Evolutionary conservation across 2,797 vertebrate genomes (phyloP).

Genomic region (Sebastes taczanowskii): DNA sequence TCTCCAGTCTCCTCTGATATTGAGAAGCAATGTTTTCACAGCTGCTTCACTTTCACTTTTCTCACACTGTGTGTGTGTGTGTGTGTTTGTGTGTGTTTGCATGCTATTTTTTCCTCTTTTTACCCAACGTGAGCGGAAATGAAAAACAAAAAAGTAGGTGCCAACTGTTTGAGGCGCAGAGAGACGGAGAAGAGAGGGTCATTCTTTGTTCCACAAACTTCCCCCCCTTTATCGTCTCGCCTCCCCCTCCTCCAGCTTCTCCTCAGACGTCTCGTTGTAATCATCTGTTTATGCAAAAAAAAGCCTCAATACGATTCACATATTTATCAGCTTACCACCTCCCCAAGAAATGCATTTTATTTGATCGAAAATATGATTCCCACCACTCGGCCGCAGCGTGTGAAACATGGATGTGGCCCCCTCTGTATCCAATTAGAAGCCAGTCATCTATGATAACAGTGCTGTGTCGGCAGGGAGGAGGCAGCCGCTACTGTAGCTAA

Average conservation of each 20-base stretch:
- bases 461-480: slow-evolving; percentile 45
- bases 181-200: slow-evolving; percentile 23
- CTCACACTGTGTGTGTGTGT: slow-evolving; percentile 2
- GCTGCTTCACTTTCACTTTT: slow-evolving; percentile 57
- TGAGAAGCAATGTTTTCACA: slow-evolving; percentile 65
- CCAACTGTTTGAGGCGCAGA: slow-evolving; percentile 43
- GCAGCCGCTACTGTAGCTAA: slow-evolving; percentile 77
- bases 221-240: not conserved
- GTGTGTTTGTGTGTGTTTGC: slow-evolving; percentile 17
- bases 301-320: slow-evolving; percentile 53
- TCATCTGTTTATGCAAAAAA: slow-evolving; percentile 75
- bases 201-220: slow-evolving; percentile 40
- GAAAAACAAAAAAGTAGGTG: slow-evolving; percentile 44
- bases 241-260: not conserved
- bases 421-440: slow-evolving; percentile 88
- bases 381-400: slow-evolving; percentile 22
- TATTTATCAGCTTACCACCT: slow-evolving; percentile 83
- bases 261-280: slow-evolving; percentile 58
- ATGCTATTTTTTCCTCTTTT: slow-evolving; percentile 3
- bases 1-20: slow-evolving; percentile 68
- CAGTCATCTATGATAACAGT: slow-evolving; percentile 88
- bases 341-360: slow-evolving; percentile 80
- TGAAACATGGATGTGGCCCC: slow-evolving; percentile 46
- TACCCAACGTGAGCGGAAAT: slow-evolving; percentile 12
- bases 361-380: slow-evolving; percentile 84